These are phyloP conservation scores for Trissolcus basalis DNA, from an alignment of 1,140 invertebrate genomes.

Conservation along the genomic window DNA sequence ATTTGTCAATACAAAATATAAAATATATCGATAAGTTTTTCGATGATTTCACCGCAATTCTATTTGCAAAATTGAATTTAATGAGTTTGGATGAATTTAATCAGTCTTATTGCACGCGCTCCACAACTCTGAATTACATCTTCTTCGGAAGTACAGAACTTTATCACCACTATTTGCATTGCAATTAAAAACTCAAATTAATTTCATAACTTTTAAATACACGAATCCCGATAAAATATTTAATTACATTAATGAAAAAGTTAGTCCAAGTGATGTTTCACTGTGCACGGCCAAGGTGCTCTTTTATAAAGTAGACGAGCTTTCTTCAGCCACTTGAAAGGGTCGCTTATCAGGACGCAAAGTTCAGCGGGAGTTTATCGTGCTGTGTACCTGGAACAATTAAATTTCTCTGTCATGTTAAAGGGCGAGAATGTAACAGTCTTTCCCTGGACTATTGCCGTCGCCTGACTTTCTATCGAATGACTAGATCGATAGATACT, in stretches of 20 bases:
- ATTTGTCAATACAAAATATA: neutral
- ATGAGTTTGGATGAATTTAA: neutral
- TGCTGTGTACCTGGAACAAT: constrained; percentile 42
- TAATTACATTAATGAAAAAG: constrained; percentile 58
- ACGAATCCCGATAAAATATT: constrained; percentile 53
- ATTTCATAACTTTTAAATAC: constrained; percentile 44
- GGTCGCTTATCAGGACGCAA: constrained; percentile 54
- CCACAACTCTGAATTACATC: neutral
- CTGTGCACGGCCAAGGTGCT: constrained; percentile 25
- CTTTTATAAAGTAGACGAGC: constrained; percentile 51
- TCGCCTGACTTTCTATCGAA: neutral
- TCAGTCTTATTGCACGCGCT: neutral
- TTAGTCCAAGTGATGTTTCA: constrained; percentile 38
- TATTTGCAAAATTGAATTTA: neutral
- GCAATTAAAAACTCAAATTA: constrained; percentile 49
- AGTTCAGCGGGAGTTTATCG: constrained; percentile 53
- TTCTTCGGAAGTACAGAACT: neutral
- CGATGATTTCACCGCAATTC: too few relatives aligned
- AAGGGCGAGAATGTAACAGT: constrained; percentile 14
- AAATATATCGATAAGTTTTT: neutral
- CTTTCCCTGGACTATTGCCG: constrained; percentile 15
- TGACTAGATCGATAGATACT: constrained; percentile 25
- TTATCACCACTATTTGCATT: constrained; percentile 35
- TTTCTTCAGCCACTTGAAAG: constrained; percentile 51
- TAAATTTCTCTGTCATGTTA: constrained; percentile 48